Evolutionary conservation across 2,113 vertebrate species (phyloP), one percentile per base, ranked within the genome.

Genomic region (Panthera tigris): DNA sequence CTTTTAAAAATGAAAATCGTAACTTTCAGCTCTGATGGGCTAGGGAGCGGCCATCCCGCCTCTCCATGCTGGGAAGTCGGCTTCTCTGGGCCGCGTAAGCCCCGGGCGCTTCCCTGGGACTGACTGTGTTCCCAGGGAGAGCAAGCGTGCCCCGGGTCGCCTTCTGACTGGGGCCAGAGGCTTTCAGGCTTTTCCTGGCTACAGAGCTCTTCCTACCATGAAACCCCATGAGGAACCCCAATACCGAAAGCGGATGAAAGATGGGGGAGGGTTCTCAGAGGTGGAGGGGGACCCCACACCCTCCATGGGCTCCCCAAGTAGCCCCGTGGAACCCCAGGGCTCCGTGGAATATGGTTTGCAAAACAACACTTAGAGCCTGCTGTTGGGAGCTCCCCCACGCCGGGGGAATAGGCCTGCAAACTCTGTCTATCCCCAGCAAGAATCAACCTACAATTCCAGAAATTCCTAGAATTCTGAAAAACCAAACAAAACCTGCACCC

Each of bases 71-170:
- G 31, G 6, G 25, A 39, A 79, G 50, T 29, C n/a, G 15, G 13
- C 63, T 11, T 55, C 27, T 52, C 27, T 11, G 9, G 31, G n/a
- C 41, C 27, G 4, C 0, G 1, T 11, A 23, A n/a, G 18, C 76
- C 27, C 0, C 2, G 87, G 1, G n/a, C 3, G 0, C 48, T 4
- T 36, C 21, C 8, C 61, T 2, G 25, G 36, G 74, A 15, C 15
- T 10, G 27, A 73, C 7, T 15, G 15, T 3, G 4, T 82, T 48
- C 18, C 78, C 19, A 5, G 8, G 7, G 27, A 7, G 63, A 31
- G 55, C 4, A 25, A 45, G 25, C 55, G 36, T 9, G 52, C 23
- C 9, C 36, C 0, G 0, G 57, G 23, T 41, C 41, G 13, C 45
- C 27, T 65, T 61, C 50, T 36, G 2, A 11, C 3, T 48, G 29